Evolutionary conservation across 2,797 vertebrate genomes (phyloP).

Genomic region (Heliangelus exortis): DNA sequence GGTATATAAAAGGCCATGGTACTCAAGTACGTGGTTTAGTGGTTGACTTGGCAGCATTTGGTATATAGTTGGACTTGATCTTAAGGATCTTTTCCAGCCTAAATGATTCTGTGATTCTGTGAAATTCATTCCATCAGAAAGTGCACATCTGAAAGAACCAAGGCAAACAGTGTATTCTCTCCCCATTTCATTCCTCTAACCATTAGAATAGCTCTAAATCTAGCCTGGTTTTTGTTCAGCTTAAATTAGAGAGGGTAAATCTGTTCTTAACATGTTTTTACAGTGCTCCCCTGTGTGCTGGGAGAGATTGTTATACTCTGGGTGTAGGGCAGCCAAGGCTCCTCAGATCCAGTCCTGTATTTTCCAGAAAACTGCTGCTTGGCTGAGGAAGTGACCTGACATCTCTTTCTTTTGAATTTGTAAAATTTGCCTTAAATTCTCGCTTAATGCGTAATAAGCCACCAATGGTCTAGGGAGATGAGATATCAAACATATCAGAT

Average conservation of each 20-base stretch:
- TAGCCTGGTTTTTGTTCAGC: not conserved
- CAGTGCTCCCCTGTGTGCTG: not conserved
- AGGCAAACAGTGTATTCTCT: not conserved
- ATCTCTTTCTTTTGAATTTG: not conserved
- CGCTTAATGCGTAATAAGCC: not conserved
- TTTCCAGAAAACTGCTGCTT: not conserved
- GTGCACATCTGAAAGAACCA: not conserved
- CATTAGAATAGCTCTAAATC: not conserved
- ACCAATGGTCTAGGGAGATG: not conserved
- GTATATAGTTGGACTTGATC: too few relatives aligned
- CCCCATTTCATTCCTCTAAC: not conserved
- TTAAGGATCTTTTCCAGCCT: too few relatives aligned
- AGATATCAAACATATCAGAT: fast-evolving
- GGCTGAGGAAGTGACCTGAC: not conserved
- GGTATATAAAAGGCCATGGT: too few relatives aligned
- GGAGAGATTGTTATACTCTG: not conserved
- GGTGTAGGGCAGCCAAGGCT: not conserved
- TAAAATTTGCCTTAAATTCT: not conserved
- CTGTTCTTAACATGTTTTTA: not conserved
- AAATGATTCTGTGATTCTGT: too few relatives aligned
- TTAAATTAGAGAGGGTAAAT: not conserved
- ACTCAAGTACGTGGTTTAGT: too few relatives aligned
- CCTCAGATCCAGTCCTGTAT: fast-evolving
- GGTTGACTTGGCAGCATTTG: too few relatives aligned
- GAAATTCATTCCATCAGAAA: not conserved